phyloP scores from a whole-genome alignment of 2,113 vertebrate genomes.

The Corapipo altera region DNA sequence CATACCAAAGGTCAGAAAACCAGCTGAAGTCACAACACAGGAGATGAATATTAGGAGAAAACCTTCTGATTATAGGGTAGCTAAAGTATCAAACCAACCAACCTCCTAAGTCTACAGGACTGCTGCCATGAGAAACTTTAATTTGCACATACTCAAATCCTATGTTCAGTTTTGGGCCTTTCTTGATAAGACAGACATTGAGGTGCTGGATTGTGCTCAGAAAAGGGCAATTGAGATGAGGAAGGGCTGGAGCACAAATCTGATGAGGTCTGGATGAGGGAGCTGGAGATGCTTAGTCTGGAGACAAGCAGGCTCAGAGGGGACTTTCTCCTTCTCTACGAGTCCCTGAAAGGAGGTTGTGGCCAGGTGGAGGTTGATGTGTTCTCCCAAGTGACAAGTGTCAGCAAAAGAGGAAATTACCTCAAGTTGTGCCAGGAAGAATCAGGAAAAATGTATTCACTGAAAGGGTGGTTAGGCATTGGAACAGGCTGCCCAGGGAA shows the following conservation, averaged over 20 bases:
- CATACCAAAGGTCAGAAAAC: neutral
- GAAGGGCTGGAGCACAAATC: neutral
- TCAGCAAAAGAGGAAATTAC: neutral
- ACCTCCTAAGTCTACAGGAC: neutral
- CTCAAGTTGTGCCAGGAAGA: neutral
- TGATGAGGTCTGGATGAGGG: neutral
- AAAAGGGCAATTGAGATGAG: fast-evolving
- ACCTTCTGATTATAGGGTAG: neutral
- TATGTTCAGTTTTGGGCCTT: neutral
- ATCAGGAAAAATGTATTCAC: neutral
- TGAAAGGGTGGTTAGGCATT: neutral
- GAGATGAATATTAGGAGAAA: neutral
- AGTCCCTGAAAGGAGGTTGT: fast-evolving
- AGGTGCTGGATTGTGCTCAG: neutral
- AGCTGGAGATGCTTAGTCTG: neutral
- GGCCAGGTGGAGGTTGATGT: no score
- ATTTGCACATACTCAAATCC: fast-evolving
- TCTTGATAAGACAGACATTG: neutral
- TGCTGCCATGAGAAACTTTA: neutral
- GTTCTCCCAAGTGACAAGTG: neutral
- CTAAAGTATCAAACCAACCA: neutral
- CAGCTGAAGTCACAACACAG: neutral
- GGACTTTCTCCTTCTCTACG: fast-evolving
- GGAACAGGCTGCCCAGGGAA: neutral
- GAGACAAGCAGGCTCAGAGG: neutral